A percentile compares a stretch with the other conserved stretches of the same genome.
Conservation (phyloP, 2,888 invertebrate species). For the Eristalis arbustorum region DNA sequence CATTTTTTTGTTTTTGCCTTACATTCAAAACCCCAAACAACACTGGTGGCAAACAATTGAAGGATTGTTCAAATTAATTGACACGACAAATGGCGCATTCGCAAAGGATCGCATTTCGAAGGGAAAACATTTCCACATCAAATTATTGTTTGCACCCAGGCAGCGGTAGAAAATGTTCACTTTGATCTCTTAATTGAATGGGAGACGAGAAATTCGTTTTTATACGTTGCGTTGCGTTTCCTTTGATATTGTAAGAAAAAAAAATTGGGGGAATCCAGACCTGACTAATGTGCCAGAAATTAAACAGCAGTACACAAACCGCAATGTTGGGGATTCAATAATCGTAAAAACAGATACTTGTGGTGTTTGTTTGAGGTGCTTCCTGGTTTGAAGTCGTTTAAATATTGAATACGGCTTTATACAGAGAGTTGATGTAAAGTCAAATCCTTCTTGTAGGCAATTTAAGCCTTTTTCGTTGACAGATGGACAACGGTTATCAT, state of each 20-base stretch:
- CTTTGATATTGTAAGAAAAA: neutral
- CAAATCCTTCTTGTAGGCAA: neutral
- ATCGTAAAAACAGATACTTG: neutral
- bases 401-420: neutral
- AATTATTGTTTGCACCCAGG: conserved; percentile 10
- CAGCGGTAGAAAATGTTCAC: conserved; percentile 22
- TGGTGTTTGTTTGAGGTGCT: neutral
- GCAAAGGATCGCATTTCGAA: conserved; percentile 15
- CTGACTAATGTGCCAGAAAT: conserved; percentile 14
- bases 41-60: neutral
- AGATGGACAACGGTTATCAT: neutral
- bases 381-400: neutral
- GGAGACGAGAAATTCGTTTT: conserved; percentile 1
- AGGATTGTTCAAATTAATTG: neutral
- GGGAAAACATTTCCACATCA: neutral
- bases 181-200: conserved; percentile 51
- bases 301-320: neutral
- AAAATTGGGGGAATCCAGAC: conserved; percentile 33
- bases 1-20: neutral
- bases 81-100: neutral
- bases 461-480: neutral
- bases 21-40: neutral
- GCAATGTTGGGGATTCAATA: neutral
- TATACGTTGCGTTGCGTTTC: neutral
- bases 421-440: neutral